phyloP scores from a whole-genome alignment of 2,888 invertebrate species.

The Chironomus tentans region DNA sequence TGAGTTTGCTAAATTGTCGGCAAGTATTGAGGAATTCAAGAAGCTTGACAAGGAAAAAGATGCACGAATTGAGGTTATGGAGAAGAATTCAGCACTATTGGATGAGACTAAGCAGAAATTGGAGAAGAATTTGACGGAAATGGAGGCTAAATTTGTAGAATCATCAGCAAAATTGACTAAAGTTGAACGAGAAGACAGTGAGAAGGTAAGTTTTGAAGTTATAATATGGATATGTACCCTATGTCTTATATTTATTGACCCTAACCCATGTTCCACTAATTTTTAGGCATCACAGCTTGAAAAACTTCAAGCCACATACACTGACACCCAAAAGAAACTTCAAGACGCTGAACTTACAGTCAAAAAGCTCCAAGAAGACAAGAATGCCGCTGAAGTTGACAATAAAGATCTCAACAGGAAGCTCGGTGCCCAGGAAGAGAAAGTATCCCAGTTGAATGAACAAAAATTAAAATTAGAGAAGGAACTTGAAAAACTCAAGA shows the following conservation, averaged over 20 bases:
- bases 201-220: slow-evolving; percentile 2
- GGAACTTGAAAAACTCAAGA: slow-evolving; percentile 51
- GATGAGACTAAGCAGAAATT: slow-evolving; percentile 38
- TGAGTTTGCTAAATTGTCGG: slow-evolving; percentile 41
- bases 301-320: slow-evolving; percentile 33
- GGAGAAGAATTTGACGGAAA: not conserved
- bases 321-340: slow-evolving; percentile 41
- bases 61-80: slow-evolving; percentile 34
- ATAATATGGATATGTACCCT: too few relatives aligned
- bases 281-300: not conserved
- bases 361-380: slow-evolving; percentile 39
- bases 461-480: slow-evolving; percentile 51
- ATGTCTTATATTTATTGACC: too few relatives aligned
- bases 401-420: slow-evolving; percentile 51
- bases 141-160: slow-evolving; percentile 30
- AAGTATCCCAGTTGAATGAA: slow-evolving; percentile 47
- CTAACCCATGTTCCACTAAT: too few relatives aligned
- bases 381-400: slow-evolving; percentile 46
- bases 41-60: slow-evolving; percentile 44
- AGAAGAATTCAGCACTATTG: slow-evolving; percentile 28
- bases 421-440: slow-evolving; percentile 47
- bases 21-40: slow-evolving; percentile 45
- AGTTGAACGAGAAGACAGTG: slow-evolving; percentile 26
- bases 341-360: slow-evolving; percentile 44
- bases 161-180: slow-evolving; percentile 29